phyloP scores from a whole-genome alignment of 2,888 invertebrate genomes.

The Galeopsomyia nigrocyanea region DNA sequence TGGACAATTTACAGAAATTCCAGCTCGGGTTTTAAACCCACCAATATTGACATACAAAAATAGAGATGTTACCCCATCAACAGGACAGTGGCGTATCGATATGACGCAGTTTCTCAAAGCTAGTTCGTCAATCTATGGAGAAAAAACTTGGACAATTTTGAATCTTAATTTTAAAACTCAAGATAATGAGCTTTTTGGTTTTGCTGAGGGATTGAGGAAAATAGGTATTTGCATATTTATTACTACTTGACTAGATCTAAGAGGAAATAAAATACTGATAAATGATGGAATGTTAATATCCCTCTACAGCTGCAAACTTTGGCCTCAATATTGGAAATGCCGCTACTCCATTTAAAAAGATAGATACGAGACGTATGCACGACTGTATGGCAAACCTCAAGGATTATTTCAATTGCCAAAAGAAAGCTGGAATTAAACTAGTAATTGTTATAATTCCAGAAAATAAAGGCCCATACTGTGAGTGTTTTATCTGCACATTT shows the following conservation, averaged over 20 bases:
- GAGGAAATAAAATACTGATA: constrained; percentile 19
- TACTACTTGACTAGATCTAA: no score
- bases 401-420: neutral
- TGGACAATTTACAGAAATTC: constrained; percentile 80
- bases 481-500: constrained; percentile 55
- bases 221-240: constrained; percentile 54
- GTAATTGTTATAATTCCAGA: constrained; percentile 76
- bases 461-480: constrained; percentile 70
- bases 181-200: constrained; percentile 51
- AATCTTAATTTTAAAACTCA: constrained; percentile 59
- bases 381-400: neutral
- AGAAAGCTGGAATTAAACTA: constrained; percentile 67
- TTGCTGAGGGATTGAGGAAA: constrained; percentile 51
- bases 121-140: neutral
- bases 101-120: constrained; percentile 14
- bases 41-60: constrained; percentile 81
- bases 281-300: neutral
- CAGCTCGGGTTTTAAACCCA: constrained; percentile 83
- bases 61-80: constrained; percentile 57
- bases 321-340: constrained; percentile 8
- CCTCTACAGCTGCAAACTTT: constrained; percentile 38
- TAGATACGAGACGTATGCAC: neutral
- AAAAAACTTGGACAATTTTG: constrained; percentile 70
- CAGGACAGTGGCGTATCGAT: constrained; percentile 69
- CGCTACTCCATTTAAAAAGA: neutral